phyloP scores from a whole-genome alignment of 2,797 vertebrate genomes.

The Pteronotus mesoamericanus region DNA sequence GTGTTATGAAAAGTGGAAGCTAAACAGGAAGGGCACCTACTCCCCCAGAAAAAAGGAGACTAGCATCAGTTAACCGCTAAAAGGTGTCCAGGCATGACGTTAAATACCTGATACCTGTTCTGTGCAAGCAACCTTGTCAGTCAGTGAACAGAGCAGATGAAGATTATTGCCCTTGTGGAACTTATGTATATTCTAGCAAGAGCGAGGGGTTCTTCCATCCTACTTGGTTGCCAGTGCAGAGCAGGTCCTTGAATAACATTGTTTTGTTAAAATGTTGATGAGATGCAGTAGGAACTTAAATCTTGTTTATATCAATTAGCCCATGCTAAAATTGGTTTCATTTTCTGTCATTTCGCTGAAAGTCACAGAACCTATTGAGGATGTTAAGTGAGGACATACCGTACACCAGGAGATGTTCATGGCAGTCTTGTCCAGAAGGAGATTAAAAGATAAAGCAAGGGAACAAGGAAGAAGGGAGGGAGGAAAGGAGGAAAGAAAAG shows the following conservation, averaged over 20 bases:
- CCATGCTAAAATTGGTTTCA: not conserved
- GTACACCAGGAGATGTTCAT: rapidly evolving
- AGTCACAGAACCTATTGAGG: not conserved
- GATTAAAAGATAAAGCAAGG: not conserved
- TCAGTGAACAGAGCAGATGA: not conserved
- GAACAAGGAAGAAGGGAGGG: too few relatives aligned
- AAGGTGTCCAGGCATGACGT: rapidly evolving
- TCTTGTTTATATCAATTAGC: not conserved
- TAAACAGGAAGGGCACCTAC: not conserved
- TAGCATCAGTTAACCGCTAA: not conserved
- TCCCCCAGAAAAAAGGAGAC: not conserved
- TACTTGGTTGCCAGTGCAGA: not conserved
- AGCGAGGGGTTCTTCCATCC: not conserved
- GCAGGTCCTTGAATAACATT: rapidly evolving
- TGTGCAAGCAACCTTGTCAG: not conserved
- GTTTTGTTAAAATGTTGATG: not conserved
- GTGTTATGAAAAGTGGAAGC: not conserved
- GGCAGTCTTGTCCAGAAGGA: not conserved
- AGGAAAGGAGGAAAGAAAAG: rapidly evolving
- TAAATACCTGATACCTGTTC: not conserved
- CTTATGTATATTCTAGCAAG: not conserved
- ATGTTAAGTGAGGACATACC: not conserved
- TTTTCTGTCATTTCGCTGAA: not conserved
- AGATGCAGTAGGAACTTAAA: not conserved
- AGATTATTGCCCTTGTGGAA: too few relatives aligned